These are phyloP conservation scores for Pionites leucogaster DNA, from an alignment of 2,113 vertebrate genomes.

Conservation along the genomic window DNA sequence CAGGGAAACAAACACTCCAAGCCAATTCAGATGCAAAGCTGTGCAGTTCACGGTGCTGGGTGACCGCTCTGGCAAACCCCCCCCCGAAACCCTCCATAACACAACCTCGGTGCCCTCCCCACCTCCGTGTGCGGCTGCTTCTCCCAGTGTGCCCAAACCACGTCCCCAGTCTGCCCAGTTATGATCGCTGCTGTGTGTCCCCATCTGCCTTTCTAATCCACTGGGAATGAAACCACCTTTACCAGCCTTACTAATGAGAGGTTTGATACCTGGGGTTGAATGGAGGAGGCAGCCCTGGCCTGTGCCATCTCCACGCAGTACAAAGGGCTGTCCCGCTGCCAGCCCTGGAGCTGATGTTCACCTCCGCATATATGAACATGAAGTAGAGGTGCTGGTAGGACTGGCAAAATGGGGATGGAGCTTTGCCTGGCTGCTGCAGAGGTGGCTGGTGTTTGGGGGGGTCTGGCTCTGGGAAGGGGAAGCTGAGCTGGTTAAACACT, in stretches of 20 bases:
- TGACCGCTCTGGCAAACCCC: background rate
- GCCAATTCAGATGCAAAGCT: background rate
- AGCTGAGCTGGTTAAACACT: background rate
- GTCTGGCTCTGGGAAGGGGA: background rate
- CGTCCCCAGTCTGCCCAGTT: background rate
- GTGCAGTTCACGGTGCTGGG: background rate
- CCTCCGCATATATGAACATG: rapidly evolving
- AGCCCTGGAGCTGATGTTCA: background rate
- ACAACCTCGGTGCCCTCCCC: background rate
- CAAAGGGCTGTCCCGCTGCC: rapidly evolving
- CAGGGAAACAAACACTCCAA: background rate
- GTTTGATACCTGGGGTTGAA: background rate
- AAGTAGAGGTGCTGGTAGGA: background rate
- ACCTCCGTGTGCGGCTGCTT: background rate
- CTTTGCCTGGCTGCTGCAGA: background rate
- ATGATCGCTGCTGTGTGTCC: background rate
- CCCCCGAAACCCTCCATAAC: background rate
- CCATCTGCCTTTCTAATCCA: background rate
- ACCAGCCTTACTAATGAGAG: background rate
- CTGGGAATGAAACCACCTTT: background rate
- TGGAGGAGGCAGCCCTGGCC: background rate
- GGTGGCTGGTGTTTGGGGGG: background rate
- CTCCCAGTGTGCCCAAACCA: background rate
- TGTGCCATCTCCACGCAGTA: rapidly evolving
- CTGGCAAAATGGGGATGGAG: background rate